A percentile compares a stretch with the other conserved stretches of the same genome.
phyloP scores from a whole-genome alignment of 2,888 invertebrate genomes.

The Caradrina clavipalpis region DNA sequence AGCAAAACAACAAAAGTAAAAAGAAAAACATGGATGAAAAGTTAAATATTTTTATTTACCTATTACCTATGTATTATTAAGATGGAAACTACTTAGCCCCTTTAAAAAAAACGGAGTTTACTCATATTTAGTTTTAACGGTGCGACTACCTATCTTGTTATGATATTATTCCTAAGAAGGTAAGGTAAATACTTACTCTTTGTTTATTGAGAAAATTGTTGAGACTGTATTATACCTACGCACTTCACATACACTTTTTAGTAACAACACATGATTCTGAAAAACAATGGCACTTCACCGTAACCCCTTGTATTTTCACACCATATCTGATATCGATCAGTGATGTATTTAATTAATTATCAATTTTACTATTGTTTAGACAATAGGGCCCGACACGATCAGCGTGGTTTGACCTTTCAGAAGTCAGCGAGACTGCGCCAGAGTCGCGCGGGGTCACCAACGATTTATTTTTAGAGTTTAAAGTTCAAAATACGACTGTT shows the following conservation, averaged over 20 bases:
- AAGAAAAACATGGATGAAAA: too few relatives aligned
- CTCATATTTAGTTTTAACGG: too few relatives aligned
- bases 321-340: conserved; percentile 5
- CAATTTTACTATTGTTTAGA: conserved; percentile 70
- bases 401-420: conserved; percentile 89
- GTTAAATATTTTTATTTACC: too few relatives aligned
- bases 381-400: conserved; percentile 76
- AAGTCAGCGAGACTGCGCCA: conserved; percentile 86
- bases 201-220: not conserved
- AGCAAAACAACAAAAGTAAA: too few relatives aligned
- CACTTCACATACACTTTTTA: conserved; percentile 28
- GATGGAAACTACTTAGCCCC: too few relatives aligned
- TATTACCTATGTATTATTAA: too few relatives aligned
- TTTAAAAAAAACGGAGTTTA: too few relatives aligned
- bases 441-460: conserved; percentile 89
- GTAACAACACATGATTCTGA: conserved; percentile 21
- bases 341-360: conserved; percentile 58
- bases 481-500: conserved; percentile 90
- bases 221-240: not conserved
- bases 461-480: conserved; percentile 91
- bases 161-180: too few relatives aligned
- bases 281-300: conserved; percentile 39
- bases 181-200: conserved; percentile 27
- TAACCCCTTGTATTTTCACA: conserved; percentile 33
- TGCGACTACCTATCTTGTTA: too few relatives aligned